Evolutionary conservation across 2,888 invertebrate species (phyloP).

Genomic region (Hydraecia micacea): DNA sequence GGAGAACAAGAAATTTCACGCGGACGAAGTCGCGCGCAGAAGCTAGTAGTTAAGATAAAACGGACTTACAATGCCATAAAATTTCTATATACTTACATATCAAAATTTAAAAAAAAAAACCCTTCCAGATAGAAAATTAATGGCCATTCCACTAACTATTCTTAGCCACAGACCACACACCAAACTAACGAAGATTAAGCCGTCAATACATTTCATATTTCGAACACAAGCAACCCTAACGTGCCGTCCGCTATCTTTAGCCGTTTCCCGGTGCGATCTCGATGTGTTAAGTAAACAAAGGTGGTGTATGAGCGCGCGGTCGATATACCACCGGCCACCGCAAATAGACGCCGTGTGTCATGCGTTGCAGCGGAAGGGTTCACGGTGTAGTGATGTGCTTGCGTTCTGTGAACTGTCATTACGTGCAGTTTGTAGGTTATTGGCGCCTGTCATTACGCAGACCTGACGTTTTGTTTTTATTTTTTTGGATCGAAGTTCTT

Average conservation of each 20-base stretch:
- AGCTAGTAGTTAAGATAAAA: not conserved
- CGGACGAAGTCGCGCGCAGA: too few species aligned
- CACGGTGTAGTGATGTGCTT: constrained; percentile 16
- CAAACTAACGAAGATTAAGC: constrained; percentile 51
- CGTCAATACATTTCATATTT: constrained; percentile 56
- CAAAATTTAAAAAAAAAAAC: constrained; percentile 1
- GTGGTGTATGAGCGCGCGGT: constrained; percentile 77
- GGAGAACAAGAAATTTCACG: too few species aligned
- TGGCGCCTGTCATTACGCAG: not conserved
- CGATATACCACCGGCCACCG: constrained; percentile 86
- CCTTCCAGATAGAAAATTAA: constrained; percentile 1
- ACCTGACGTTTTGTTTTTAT: too few species aligned
- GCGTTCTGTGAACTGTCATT: constrained; percentile 30
- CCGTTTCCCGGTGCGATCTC: constrained; percentile 73
- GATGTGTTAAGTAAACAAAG: constrained; percentile 85
- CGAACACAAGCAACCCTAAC: constrained; percentile 60
- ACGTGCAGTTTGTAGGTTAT: constrained; percentile 9
- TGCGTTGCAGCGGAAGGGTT: constrained; percentile 67
- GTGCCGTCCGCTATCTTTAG: constrained; percentile 79
- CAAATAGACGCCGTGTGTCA: constrained; percentile 80
- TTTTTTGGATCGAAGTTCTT: not conserved
- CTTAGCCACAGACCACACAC: constrained; percentile 56
- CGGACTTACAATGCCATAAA: not conserved
- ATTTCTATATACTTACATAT: too few species aligned
- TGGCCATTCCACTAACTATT: constrained; percentile 39